Percentiles rank a stretch among this genome's conserved stretches.
Conservation (phyloP, 2,797 vertebrate species). For the Sphaeramia orbicularis region DNA sequence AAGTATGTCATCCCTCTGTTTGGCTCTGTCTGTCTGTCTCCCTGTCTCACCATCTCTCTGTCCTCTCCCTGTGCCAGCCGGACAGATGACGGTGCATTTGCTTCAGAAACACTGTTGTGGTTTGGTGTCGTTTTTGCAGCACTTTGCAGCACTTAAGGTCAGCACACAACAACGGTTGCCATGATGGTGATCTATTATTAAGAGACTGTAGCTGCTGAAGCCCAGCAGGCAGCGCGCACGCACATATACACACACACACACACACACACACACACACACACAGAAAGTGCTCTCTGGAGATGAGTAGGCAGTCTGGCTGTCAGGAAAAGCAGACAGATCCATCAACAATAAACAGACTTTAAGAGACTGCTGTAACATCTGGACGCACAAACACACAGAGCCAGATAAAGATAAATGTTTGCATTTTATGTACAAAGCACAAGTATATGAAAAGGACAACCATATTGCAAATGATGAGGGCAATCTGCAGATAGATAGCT, state of each 20-base stretch:
- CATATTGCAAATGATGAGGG: conserved; percentile 8
- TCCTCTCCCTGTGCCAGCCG: conserved; percentile 17
- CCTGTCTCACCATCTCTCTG: conserved; percentile 19
- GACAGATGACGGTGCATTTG: conserved; percentile 63
- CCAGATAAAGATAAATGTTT: background rate
- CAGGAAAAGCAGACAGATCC: conserved; percentile 43
- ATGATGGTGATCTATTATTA: conserved; percentile 71
- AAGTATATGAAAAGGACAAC: conserved; percentile 12
- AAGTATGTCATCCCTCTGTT: conserved; percentile 59
- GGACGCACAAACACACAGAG: conserved; percentile 2
- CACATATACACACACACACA: conserved; percentile 15
- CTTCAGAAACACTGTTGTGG: conserved; percentile 27
- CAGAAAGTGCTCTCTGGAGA: conserved; percentile 15
- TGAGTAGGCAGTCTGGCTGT: conserved; percentile 55
- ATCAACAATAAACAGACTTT: conserved; percentile 49
- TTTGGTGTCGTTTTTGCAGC: conserved; percentile 46
- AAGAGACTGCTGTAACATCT: conserved; percentile 50
- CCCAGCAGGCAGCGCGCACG: conserved; percentile 16
- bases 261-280: conserved; percentile 7
- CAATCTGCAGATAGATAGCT: background rate
- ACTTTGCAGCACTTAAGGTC: conserved; percentile 71
- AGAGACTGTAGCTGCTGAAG: conserved; percentile 55
- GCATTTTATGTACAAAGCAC: conserved; percentile 1
- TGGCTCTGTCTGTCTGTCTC: conserved; percentile 15
- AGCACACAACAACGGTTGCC: conserved; percentile 48